Conservation (phyloP, 2,888 invertebrate species). For the Nomada hirtipes region DNA sequence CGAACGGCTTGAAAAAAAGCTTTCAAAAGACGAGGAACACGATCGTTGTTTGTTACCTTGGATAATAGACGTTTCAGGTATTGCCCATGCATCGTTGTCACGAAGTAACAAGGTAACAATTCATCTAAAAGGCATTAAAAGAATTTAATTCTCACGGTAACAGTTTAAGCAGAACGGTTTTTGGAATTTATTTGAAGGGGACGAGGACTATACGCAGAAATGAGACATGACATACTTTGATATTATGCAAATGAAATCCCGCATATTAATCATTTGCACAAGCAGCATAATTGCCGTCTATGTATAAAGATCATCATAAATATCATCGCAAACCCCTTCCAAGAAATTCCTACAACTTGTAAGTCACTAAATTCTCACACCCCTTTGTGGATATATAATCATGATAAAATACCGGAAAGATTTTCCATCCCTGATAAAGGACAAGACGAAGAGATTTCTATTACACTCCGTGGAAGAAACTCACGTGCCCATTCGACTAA, state of each 20-base stretch:
- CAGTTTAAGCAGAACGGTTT: too few relatives aligned
- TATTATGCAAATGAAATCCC: neutral
- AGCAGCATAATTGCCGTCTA: neutral
- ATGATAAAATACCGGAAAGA: slow-evolving; percentile 40
- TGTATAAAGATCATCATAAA: neutral
- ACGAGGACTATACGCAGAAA: neutral
- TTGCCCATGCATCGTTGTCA: too few relatives aligned
- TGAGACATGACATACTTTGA: neutral
- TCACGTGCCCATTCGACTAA: slow-evolving; percentile 15
- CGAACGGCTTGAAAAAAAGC: neutral
- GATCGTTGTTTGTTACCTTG: neutral
- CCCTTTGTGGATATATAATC: slow-evolving; percentile 13
- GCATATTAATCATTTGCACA: neutral
- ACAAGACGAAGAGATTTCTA: slow-evolving; percentile 25
- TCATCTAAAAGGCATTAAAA: too few relatives aligned
- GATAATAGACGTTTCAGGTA: too few relatives aligned
- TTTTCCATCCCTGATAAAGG: slow-evolving; percentile 18
- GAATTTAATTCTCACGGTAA: too few relatives aligned
- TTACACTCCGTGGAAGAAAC: slow-evolving; percentile 12
- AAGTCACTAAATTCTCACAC: slow-evolving; percentile 25
- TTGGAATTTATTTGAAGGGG: neutral
- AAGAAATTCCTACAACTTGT: slow-evolving; percentile 19
- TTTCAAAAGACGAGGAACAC: neutral
- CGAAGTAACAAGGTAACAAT: too few relatives aligned
- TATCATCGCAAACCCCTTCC: neutral